phyloP scores from a whole-genome alignment of 2,797 vertebrate species.

The Acrossocheilus wenchowensis region DNA sequence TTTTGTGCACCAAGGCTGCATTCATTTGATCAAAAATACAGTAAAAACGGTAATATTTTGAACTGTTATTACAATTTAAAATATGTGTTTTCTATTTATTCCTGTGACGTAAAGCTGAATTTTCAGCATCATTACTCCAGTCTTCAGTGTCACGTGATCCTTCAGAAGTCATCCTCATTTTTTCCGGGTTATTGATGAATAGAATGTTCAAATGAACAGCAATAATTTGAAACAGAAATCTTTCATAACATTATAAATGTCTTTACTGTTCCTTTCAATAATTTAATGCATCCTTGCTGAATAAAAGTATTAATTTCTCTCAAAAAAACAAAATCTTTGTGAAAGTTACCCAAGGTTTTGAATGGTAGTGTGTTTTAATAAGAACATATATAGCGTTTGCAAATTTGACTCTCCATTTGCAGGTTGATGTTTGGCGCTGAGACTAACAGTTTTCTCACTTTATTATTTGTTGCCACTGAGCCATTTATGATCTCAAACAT shows the following conservation, averaged over 20 bases:
- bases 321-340: too few relatives aligned
- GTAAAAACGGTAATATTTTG: background rate
- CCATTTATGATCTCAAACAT: conserved; percentile 40
- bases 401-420: background rate
- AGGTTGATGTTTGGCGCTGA: conserved; percentile 8
- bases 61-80: background rate
- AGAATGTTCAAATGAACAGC: too few relatives aligned
- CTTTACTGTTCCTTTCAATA: background rate
- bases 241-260: background rate
- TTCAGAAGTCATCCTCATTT: background rate
- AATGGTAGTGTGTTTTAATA: background rate
- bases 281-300: background rate
- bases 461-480: conserved; percentile 37
- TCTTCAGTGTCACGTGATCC: background rate
- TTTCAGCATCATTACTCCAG: background rate
- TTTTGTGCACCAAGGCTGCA: background rate
- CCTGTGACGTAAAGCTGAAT: background rate
- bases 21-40: background rate
- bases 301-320: too few relatives aligned
- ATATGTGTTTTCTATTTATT: background rate
- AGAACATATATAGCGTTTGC: background rate
- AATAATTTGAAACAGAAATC: background rate
- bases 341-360: background rate
- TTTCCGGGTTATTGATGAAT: background rate
- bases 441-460: background rate